phyloP scores from a whole-genome alignment of 2,797 vertebrate genomes.

The Mastacembelus armatus region DNA sequence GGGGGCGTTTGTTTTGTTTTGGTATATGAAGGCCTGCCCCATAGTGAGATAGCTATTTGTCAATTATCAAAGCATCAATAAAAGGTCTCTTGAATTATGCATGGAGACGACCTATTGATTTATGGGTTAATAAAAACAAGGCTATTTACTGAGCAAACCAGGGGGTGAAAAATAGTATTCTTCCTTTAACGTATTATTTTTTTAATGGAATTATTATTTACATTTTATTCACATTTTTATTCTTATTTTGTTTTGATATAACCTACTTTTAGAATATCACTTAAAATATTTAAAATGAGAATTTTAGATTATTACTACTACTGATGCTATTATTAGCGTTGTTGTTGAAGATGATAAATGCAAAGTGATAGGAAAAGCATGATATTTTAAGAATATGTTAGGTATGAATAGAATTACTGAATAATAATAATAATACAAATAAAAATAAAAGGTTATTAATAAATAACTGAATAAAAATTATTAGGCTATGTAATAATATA shows the following conservation, averaged over 20 bases:
- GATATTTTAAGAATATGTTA: no score
- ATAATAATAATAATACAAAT: background rate
- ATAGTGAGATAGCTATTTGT: slow-evolving; percentile 60
- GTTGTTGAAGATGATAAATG: no score
- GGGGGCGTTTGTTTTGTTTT: slow-evolving; percentile 18
- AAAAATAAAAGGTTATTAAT: background rate
- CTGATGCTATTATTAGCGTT: background rate
- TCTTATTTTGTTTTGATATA: no score
- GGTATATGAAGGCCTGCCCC: slow-evolving; percentile 22
- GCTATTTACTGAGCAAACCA: slow-evolving; percentile 62
- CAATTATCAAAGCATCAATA: slow-evolving; percentile 71
- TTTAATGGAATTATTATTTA: background rate
- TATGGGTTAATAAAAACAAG: slow-evolving; percentile 75
- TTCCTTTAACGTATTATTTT: background rate
- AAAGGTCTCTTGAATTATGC: slow-evolving; percentile 74
- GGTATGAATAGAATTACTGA: background rate
- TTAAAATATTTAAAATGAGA: no score
- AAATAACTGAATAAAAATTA: background rate
- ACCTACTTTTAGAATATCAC: no score
- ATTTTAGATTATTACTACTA: background rate
- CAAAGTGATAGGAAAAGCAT: no score
- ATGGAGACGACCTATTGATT: slow-evolving; percentile 75
- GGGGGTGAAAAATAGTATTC: slow-evolving; percentile 10
- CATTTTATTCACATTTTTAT: background rate
- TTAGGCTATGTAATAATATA: background rate